Evolutionary conservation across 2,113 vertebrate species (phyloP).

Genomic region (Colistium nudipinnis): DNA sequence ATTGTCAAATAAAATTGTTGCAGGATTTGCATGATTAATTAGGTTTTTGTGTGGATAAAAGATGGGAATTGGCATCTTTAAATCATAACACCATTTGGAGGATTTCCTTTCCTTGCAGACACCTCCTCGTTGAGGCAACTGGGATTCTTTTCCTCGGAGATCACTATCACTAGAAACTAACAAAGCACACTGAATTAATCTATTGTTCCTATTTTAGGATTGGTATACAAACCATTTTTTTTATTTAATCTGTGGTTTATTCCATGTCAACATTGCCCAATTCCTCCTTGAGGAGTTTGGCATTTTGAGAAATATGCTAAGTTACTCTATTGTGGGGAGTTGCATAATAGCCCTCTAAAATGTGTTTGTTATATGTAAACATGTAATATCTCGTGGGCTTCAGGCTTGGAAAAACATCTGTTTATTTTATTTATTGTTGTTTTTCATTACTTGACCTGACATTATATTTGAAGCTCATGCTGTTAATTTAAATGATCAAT

Average conservation of each 20-base stretch:
- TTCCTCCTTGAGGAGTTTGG: too few species aligned
- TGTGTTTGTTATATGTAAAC: too few species aligned
- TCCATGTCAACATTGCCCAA: background rate
- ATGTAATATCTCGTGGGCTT: too few species aligned
- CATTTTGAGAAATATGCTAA: background rate
- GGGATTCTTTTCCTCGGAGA: background rate
- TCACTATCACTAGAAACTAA: background rate
- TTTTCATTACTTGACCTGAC: too few species aligned
- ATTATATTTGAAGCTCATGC: too few species aligned
- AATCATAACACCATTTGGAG: background rate
- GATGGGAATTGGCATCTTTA: background rate
- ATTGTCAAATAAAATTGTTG: conserved; percentile 11
- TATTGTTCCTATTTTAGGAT: background rate
- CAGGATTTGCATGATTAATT: conserved; percentile 62
- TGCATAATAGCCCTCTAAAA: background rate
- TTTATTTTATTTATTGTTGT: too few species aligned
- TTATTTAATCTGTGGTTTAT: background rate
- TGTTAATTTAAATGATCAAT: too few species aligned
- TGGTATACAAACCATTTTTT: background rate
- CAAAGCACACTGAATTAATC: background rate
- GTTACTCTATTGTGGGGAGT: background rate
- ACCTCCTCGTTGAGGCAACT: conserved; percentile 9
- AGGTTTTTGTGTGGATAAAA: conserved; percentile 1
- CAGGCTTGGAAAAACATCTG: too few species aligned
- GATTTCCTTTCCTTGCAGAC: background rate